phyloP scores from a whole-genome alignment of 2,797 vertebrate genomes.

The Crypturellus tataupa region DNA sequence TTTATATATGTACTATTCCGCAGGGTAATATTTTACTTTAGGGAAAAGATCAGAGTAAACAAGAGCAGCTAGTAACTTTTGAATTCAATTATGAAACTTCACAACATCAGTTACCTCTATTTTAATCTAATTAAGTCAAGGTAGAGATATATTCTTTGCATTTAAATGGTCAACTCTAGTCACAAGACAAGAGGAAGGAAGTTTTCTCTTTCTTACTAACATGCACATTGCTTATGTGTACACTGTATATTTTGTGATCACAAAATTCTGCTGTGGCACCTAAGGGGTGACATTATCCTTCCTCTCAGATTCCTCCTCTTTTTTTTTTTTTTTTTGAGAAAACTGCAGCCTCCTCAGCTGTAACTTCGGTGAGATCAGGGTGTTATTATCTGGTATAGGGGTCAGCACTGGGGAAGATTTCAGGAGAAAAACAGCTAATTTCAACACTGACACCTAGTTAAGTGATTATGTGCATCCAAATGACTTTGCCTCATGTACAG shows the following conservation, averaged over 20 bases:
- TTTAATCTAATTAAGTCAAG: conserved; percentile 38
- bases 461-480: not conserved
- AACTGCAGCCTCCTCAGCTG: conserved; percentile 26
- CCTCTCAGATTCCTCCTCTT: not conserved
- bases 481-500: not conserved
- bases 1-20: conserved; percentile 46
- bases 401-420: not conserved
- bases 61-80: conserved; percentile 28
- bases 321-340: not conserved
- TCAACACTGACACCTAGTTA: conserved; percentile 14
- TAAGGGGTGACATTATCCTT: not conserved
- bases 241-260: not conserved
- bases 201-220: not conserved
- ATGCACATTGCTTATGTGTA: not conserved
- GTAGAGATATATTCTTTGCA: not conserved
- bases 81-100: conserved; percentile 34
- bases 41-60: conserved; percentile 13
- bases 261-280: not conserved
- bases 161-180: not conserved
- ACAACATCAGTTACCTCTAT: conserved; percentile 10
- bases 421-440: not conserved
- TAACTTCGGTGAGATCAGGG: not conserved
- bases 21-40: conserved; percentile 28
- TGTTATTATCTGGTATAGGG: not conserved
- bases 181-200: not conserved